Conservation (phyloP, 2,888 invertebrate genomes). For the Spodoptera exigua region DNA sequence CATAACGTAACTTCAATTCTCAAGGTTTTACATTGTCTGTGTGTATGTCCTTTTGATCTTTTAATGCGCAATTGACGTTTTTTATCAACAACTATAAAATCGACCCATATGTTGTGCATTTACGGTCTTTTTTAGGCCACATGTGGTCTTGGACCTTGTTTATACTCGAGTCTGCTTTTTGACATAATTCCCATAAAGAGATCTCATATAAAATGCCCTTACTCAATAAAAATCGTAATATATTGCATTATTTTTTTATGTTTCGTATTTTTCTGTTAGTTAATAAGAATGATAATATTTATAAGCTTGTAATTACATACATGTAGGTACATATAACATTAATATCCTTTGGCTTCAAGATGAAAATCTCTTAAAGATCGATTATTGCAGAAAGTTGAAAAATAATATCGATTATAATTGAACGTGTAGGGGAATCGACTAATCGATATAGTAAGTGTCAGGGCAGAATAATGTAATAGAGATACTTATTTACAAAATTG, state of each 20-base stretch:
- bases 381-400: conserved; percentile 21
- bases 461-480: conserved; percentile 33
- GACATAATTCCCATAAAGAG: conserved; percentile 11
- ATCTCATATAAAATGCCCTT: no score
- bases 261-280: background rate
- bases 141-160: conserved; percentile 42
- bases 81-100: conserved; percentile 25
- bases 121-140: conserved; percentile 50
- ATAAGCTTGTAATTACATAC: conserved; percentile 10
- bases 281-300: conserved; percentile 4
- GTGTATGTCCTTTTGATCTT: conserved; percentile 43
- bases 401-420: conserved; percentile 16
- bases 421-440: conserved; percentile 19
- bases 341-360: conserved; percentile 7
- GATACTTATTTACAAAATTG: conserved; percentile 45
- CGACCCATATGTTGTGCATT: conserved; percentile 39
- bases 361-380: conserved; percentile 1
- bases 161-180: conserved; percentile 18
- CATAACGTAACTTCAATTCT: conserved; percentile 17
- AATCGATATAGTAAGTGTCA: conserved; percentile 23
- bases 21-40: conserved; percentile 42
- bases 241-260: no score
- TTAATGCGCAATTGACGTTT: conserved; percentile 35
- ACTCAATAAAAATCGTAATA: background rate
- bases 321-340: conserved; percentile 8